Conservation (phyloP, 2,797 vertebrate genomes). For the Eleutherodactylus coqui region DNA sequence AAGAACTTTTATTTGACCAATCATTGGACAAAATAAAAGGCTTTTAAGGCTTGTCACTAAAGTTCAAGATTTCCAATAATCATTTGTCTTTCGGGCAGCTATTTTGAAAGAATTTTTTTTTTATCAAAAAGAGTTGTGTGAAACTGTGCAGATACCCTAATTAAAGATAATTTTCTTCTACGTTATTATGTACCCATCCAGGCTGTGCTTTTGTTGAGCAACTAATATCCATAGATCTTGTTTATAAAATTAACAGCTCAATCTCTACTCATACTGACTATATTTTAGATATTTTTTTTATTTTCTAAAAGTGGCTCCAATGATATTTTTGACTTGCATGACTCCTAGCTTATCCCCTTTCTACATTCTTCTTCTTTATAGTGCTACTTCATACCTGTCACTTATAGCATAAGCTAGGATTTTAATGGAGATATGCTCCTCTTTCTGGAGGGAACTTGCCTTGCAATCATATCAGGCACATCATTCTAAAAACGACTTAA, state of each 20-base stretch:
- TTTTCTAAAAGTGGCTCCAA: constrained; percentile 25
- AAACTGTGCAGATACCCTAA: neutral
- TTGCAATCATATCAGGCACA: constrained; percentile 37
- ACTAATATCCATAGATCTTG: neutral
- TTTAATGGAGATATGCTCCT: constrained; percentile 55
- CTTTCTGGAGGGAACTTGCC: constrained; percentile 37
- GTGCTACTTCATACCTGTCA: constrained; percentile 49
- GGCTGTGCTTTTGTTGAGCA: neutral
- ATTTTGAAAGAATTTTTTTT: neutral
- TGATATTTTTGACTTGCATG: constrained; percentile 54
- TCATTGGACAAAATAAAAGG: too few species aligned
- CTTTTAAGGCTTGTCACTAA: neutral
- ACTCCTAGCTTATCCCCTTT: constrained; percentile 50
- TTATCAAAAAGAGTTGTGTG: neutral
- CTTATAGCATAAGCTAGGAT: constrained; percentile 45
- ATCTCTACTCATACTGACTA: neutral
- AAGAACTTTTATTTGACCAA: too few species aligned
- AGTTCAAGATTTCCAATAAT: neutral
- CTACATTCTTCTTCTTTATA: constrained; percentile 34
- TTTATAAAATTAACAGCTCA: neutral
- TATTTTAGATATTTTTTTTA: constrained; percentile 4
- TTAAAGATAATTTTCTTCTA: neutral
- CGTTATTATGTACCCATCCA: neutral
- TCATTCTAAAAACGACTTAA: constrained; percentile 58
- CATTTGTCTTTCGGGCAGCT: neutral